Evolutionary conservation across 1,140 invertebrate genomes (phyloP), one percentile per base, ranked within the genome.

Genomic region (Drosophila tropicalis): DNA sequence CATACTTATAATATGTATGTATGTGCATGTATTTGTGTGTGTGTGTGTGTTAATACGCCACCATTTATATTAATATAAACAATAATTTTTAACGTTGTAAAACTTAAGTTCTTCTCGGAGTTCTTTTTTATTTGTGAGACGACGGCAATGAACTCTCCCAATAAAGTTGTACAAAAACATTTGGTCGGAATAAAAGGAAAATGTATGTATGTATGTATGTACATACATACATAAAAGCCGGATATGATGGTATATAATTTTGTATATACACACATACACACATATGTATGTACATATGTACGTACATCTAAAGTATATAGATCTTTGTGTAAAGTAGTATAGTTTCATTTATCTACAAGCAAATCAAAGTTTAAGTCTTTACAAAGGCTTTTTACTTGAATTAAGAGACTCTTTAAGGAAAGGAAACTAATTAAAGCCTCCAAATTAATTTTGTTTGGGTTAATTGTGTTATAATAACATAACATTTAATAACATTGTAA

Each of bases 21-120:
- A 15, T 41, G 22, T 47, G 25, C 22, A n/a, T 55, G 57, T 57
- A 29, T 29, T 29, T 29, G 40, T 29, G 57, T 54, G 57, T 69
- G 15, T 63, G 79, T 71, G 63, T 79, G 70, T 69, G 68, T 79
- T 70, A 73, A 84, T 76, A 81, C 51, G 79, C 67, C 72, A 72
- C 57, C 69, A 90, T 87, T 87, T 85, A 85, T 87, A 84, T 86
- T 84, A 84, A 84, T 87, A 80, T 81, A 86, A 86, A 82, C 79
- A 86, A 76, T 81, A 67, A 75, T 74, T 74, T 78, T 75, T 65
- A 85, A 72, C 70, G 62, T 60, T 81, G 70, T 79, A 68, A 51
- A 85, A 86, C 72, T 84, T 72, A 87, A 86, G 85, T 85, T 90
- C 54, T 73, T 57, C 39, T 51, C 29, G 22, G 12, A 55, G 39